Evolutionary conservation across 2,888 invertebrate genomes (phyloP).

Genomic region (Tryphoninae sp.): DNA sequence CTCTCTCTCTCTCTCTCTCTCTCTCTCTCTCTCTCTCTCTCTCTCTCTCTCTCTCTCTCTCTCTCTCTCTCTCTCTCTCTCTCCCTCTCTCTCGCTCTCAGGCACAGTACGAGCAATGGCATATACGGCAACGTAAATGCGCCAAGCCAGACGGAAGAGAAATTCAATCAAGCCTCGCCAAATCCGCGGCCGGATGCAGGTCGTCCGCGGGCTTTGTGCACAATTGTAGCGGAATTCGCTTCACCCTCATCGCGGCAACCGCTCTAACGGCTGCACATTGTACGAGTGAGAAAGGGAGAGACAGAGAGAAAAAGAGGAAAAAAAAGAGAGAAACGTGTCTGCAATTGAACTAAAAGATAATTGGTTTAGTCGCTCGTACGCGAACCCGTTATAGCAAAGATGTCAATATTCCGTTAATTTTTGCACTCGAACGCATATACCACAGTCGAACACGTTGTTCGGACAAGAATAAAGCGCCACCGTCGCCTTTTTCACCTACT

Average conservation of each 20-base stretch:
- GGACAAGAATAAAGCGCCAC: not conserved
- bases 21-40: slow-evolving; percentile 19
- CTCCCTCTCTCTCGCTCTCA: slow-evolving; percentile 18
- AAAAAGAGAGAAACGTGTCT: slow-evolving; percentile 18
- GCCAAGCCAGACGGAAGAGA: slow-evolving; percentile 61
- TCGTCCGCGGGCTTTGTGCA: slow-evolving; percentile 59
- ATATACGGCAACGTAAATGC: slow-evolving; percentile 64
- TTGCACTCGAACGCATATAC: not conserved
- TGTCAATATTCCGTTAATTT: slow-evolving; percentile 20
- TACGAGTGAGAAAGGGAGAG: not conserved
- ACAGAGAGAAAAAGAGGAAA: not conserved
- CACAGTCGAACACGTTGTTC: not conserved
- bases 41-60: slow-evolving; percentile 15
- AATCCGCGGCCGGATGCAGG: slow-evolving; percentile 48
- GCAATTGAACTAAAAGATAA: slow-evolving; percentile 50
- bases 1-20: slow-evolving; percentile 38
- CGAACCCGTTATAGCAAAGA: slow-evolving; percentile 20
- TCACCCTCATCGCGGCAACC: slow-evolving; percentile 30
- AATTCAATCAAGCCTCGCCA: slow-evolving; percentile 63
- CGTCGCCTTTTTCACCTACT: not conserved
- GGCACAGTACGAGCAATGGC: slow-evolving; percentile 42
- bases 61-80: slow-evolving; percentile 38
- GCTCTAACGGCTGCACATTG: slow-evolving; percentile 11
- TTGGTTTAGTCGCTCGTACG: slow-evolving; percentile 39
- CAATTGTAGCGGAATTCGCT: slow-evolving; percentile 45